Conservation (phyloP, 2,888 invertebrate species). For the Priocnemis perturbator region DNA sequence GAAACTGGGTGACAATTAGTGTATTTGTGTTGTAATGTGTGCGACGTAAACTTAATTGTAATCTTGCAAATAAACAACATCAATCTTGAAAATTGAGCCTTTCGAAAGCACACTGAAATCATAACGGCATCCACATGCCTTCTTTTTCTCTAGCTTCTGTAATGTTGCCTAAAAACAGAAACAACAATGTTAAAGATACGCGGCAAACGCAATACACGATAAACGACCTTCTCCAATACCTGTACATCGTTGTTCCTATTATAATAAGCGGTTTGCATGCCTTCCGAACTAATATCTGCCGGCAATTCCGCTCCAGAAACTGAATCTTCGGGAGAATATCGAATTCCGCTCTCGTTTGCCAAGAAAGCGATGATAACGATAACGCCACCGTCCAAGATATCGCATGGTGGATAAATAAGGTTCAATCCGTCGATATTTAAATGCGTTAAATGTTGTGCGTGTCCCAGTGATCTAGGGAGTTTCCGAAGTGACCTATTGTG, state of each 20-base stretch:
- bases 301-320: slow-evolving; percentile 68
- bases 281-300: slow-evolving; percentile 50
- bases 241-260: slow-evolving; percentile 68
- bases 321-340: slow-evolving; percentile 76
- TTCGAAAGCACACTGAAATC: slow-evolving; percentile 59
- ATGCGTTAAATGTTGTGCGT: slow-evolving; percentile 79
- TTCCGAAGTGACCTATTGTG: slow-evolving; percentile 79
- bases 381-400: slow-evolving; percentile 79
- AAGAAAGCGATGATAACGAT: slow-evolving; percentile 77
- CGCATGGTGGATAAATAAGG: slow-evolving; percentile 82
- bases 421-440: slow-evolving; percentile 80
- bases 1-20: too few relatives aligned
- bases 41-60: not conserved
- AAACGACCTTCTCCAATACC: slow-evolving; percentile 54
- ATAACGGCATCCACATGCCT: slow-evolving; percentile 78
- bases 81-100: slow-evolving; percentile 31
- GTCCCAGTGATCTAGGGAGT: slow-evolving; percentile 82
- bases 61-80: slow-evolving; percentile 2
- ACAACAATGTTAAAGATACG: slow-evolving; percentile 53
- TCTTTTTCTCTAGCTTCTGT: slow-evolving; percentile 78
- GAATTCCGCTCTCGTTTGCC: slow-evolving; percentile 75
- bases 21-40: too few relatives aligned
- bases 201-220: slow-evolving; percentile 31
- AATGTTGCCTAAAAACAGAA: slow-evolving; percentile 79
- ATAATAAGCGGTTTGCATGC: slow-evolving; percentile 51